Conservation (phyloP, 2,113 vertebrate species). For the Triplophysa tibetana region DNA sequence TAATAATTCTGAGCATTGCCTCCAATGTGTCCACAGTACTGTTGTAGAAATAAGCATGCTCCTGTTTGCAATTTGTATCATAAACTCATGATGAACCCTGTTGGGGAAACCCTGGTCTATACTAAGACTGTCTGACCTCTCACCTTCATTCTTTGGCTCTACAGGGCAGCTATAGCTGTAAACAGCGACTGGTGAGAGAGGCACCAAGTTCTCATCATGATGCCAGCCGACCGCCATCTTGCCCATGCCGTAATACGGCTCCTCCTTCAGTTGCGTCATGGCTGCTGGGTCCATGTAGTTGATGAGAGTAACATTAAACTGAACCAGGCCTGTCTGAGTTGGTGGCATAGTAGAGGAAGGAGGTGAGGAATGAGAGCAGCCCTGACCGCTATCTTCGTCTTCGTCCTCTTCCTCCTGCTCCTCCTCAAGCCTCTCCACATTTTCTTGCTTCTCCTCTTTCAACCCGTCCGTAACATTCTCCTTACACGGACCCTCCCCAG, state of each 20-base stretch:
- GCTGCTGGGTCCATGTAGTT: slow-evolving; percentile 95
- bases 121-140: neutral
- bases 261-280: slow-evolving; percentile 90
- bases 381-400: slow-evolving; percentile 53
- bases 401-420: slow-evolving; percentile 54
- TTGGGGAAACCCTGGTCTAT: neutral
- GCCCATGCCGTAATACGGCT: slow-evolving; percentile 97
- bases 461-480: slow-evolving; percentile 16
- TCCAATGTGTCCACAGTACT: too few relatives aligned
- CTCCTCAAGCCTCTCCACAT: slow-evolving; percentile 60
- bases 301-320: slow-evolving; percentile 90
- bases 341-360: slow-evolving; percentile 31
- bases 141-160: slow-evolving; percentile 57
- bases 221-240: slow-evolving; percentile 98
- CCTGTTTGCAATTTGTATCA: too few relatives aligned
- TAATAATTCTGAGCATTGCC: too few relatives aligned
- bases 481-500: slow-evolving; percentile 8
- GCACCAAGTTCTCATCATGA: slow-evolving; percentile 92
- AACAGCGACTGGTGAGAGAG: slow-evolving; percentile 87
- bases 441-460: neutral
- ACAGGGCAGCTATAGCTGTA: slow-evolving; percentile 90
- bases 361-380: slow-evolving; percentile 68
- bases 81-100: too few relatives aligned
- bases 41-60: too few relatives aligned
- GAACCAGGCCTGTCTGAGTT: slow-evolving; percentile 43